Conservation (phyloP, 2,797 vertebrate genomes). For the Squalus acanthias region DNA sequence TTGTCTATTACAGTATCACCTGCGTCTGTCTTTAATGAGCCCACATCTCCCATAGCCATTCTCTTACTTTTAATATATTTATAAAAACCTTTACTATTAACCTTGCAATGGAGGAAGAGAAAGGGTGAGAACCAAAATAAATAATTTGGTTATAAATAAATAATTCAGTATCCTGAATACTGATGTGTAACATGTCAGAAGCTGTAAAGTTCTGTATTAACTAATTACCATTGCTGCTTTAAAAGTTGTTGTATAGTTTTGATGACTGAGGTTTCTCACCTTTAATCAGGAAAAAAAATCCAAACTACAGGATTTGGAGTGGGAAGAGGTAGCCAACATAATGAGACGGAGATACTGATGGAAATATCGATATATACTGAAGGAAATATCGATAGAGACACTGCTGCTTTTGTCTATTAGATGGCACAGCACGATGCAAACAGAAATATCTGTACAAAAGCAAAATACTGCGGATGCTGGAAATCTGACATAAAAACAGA, state of each 20-base stretch:
- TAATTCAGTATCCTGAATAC: not conserved
- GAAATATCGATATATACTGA: not conserved
- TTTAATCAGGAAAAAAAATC: no score
- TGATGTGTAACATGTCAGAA: not conserved
- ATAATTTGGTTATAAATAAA: not conserved
- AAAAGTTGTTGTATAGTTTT: not conserved
- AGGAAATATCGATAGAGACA: not conserved
- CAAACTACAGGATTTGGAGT: not conserved
- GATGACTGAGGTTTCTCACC: no score
- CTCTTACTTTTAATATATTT: not conserved
- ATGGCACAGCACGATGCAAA: not conserved
- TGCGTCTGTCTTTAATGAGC: not conserved
- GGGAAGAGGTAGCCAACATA: not conserved
- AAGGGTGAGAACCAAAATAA: not conserved
- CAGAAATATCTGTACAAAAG: not conserved
- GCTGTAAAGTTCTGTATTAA: not conserved
- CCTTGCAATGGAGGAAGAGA: not conserved
- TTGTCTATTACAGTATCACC: not conserved
- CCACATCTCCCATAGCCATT: not conserved
- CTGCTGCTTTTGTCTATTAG: not conserved
- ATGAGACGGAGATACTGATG: not conserved
- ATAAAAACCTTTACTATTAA: not conserved
- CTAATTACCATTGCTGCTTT: not conserved
- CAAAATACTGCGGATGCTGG: not conserved
- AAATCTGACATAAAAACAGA: not conserved